phyloP scores from a whole-genome alignment of 2,113 vertebrate genomes.

The Sciurus niger region DNA sequence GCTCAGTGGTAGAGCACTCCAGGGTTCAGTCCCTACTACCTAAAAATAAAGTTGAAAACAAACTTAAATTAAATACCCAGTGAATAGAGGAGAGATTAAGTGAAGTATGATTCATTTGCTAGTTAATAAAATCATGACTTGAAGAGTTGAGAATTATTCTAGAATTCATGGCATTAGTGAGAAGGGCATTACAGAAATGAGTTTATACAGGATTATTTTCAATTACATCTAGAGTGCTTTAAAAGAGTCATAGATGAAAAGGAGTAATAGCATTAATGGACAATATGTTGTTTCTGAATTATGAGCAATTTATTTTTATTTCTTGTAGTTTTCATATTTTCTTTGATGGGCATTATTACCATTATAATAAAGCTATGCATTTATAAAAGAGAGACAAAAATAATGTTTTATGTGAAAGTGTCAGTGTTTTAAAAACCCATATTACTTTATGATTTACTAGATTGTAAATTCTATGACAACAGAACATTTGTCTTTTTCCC shows the following conservation, averaged over 20 bases:
- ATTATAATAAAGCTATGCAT: conserved; percentile 52
- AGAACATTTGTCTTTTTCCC: conserved; percentile 6
- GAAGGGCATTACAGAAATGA: conserved; percentile 26
- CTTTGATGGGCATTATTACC: conserved; percentile 49
- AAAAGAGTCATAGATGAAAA: conserved; percentile 34
- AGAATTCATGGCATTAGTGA: background rate
- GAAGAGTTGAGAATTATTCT: conserved; percentile 47
- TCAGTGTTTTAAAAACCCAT: conserved; percentile 35
- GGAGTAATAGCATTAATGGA: conserved; percentile 35
- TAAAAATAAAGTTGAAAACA: conserved; percentile 25
- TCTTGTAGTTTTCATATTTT: conserved; percentile 54
- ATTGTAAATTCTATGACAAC: background rate
- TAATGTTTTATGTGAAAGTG: conserved; percentile 54
- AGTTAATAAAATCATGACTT: conserved; percentile 32
- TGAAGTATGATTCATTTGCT: conserved; percentile 1
- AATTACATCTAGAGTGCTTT: conserved; percentile 41
- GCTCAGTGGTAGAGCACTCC: too few relatives aligned
- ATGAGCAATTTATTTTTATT: conserved; percentile 62
- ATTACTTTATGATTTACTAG: conserved; percentile 34
- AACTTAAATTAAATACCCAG: background rate
- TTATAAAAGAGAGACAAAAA: conserved; percentile 54
- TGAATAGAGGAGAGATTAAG: background rate
- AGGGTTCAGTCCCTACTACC: too few relatives aligned
- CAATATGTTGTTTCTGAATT: conserved; percentile 37
- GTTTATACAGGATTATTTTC: conserved; percentile 30